Evolutionary conservation across 2,113 vertebrate species (phyloP), one percentile per base, ranked within the genome.

Genomic region (Ctenodactylus gundi): DNA sequence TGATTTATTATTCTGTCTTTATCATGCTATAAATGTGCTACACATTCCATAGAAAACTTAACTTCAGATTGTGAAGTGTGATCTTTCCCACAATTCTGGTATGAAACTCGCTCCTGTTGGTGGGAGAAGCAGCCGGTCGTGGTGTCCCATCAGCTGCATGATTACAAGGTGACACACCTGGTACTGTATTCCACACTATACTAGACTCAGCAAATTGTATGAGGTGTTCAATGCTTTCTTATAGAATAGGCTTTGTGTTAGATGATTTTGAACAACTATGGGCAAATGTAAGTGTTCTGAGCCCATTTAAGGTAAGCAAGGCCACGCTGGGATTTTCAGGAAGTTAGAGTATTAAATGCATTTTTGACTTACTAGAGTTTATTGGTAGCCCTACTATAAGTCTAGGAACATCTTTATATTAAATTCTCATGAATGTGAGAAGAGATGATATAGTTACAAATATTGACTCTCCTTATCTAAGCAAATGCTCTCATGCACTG

Each of bases 261-360:
- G 58, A 3, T 23, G 80, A 34, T 3, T 34, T 27, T 60, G 57
- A 17, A 34, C 41, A 15, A 34, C 78, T 7, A 1, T 31, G 13
- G 39, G 29, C 57, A 15, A 31, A 17, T 12, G 39, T 4, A 9
- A 7, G 55, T 29, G 55, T 81, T 29, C 3, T 6, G 58, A 39
- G 78, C 15, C 29, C 25, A 6, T 29, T 41, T 29, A 18, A 29
- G 15, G 27, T 29, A 60, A 36, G 36, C 15, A 2, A 31, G 51
- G 51, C 39, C 39, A 9, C 3, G 12, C 21, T 20, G 3, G 12
- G 3, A 0, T 51, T 20, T 36, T 25, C 5, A 6, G 34, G n/a
- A 67, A n/a, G 34, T 7, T 10, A 27, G 20, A 4, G 10, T 27
- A 49, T 4, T 65, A 4, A 14, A 29, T 44, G 46, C 34, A 6